Evolutionary conservation across 2,888 invertebrate species (phyloP).

Genomic region (Pseudanteris insignis): DNA sequence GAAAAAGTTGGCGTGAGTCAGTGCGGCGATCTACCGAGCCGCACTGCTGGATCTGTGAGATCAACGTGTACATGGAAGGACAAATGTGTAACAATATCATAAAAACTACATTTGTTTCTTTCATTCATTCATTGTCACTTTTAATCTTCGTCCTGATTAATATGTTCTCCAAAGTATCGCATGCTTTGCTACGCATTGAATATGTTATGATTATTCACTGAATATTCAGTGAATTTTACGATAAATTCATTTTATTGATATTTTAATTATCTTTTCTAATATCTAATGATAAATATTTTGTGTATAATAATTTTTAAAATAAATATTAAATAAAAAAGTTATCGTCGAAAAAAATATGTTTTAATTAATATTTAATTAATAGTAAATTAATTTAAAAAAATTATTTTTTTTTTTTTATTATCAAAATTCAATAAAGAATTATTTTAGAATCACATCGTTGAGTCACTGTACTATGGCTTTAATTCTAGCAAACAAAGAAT

Average conservation of each 20-base stretch:
- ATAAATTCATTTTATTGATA: neutral
- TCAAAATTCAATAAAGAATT: too few relatives aligned
- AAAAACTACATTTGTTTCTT: slow-evolving; percentile 25
- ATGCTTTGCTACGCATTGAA: too few relatives aligned
- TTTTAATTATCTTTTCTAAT: neutral
- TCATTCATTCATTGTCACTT: slow-evolving; percentile 35
- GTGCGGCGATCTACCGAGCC: slow-evolving; percentile 12
- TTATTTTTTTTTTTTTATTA: too few relatives aligned
- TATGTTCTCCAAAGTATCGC: slow-evolving; percentile 17
- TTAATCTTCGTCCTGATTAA: slow-evolving; percentile 20
- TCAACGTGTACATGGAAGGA: slow-evolving; percentile 26
- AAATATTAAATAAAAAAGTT: neutral
- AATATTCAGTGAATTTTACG: too few relatives aligned
- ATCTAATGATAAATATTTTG: too few relatives aligned
- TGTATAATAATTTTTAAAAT: too few relatives aligned
- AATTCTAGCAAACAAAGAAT: too few relatives aligned
- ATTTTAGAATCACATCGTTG: too few relatives aligned
- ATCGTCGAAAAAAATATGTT: slow-evolving; percentile 3
- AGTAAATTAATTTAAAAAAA: too few relatives aligned
- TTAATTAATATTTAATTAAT: slow-evolving; percentile 15
- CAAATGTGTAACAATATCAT: slow-evolving; percentile 32
- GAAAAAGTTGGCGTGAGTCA: slow-evolving; percentile 37
- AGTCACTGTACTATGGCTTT: too few relatives aligned
- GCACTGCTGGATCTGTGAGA: slow-evolving; percentile 13
- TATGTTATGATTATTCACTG: too few relatives aligned